Base-by-base conservation (phyloP, 2,797 vertebrate genomes). In the Anguilla obscura region DNA sequence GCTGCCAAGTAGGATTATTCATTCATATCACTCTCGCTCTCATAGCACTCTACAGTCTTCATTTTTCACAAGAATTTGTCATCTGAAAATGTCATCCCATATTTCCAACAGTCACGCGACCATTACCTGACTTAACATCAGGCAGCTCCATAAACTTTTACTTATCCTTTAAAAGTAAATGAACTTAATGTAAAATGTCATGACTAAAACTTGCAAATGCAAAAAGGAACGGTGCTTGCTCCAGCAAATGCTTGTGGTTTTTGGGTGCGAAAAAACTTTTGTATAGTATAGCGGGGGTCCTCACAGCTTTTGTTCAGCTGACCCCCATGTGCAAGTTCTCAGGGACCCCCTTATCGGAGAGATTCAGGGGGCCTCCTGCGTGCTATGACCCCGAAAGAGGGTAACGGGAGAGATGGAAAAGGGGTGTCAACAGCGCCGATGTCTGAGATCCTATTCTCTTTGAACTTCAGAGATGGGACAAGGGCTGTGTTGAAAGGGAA, bases 361-460 rank as follows among this genome's bases (percentile, higher is more conserved):
- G 50, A 84, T 56, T 58, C 12, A 2, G 5, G n/a, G 27, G n/a
- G 36, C 83, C 10, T 6, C 50, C n/a, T 58, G 45, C 50, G 30
- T 1, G 27, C 83, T 14, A 16, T 56, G 83, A 33, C 83, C 27
- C 18, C 52, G 1, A 30, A 16, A 52, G 48, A 54, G 50, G 48
- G n/a, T 52, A 84, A 33, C 27, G 16, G 83, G n/a, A 33, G n/a
- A 33, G 52, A 5, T 3, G n/a, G 83, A 82, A 50, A 45, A 14
- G 24, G n/a, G 50, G 83, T 84, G 83, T 56, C n/a, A 30, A 84
- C 83, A 84, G 83, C n/a, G 3, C 83, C 80, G 3, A 76, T 40
- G 14, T 16, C 74, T n/a, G 24, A 76, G 30, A 83, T 83, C 52
- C 83, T 56, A n/a, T 16, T 16, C 56, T 48, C 33, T 86, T 66